Conservation (phyloP, 2,113 vertebrate species). For the Laterallus jamaicensis region DNA sequence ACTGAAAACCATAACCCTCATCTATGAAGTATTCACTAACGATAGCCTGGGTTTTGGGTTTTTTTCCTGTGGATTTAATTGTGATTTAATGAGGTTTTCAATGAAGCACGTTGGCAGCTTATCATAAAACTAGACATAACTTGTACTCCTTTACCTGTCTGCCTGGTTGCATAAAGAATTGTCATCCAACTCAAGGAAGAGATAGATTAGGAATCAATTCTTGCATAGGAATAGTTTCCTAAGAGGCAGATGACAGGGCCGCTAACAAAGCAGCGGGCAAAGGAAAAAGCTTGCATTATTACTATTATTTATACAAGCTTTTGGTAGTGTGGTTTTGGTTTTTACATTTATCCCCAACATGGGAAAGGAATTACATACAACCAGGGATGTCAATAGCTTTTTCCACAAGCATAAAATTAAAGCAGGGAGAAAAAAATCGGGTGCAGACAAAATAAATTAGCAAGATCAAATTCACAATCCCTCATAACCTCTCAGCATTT, state of each 20-base stretch:
- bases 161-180: not conserved
- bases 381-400: not conserved
- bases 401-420: not conserved
- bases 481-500: constrained; percentile 19
- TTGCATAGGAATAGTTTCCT: not conserved
- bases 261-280: not conserved
- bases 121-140: constrained; percentile 1
- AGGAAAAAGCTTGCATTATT: not conserved
- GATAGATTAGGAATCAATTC: not conserved
- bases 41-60: not conserved
- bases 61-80: not conserved
- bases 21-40: not conserved
- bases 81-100: constrained; percentile 42
- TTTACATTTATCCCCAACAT: not conserved
- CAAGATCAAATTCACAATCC: not conserved
- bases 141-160: not conserved
- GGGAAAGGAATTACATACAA: not conserved
- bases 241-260: not conserved
- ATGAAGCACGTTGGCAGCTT: not conserved
- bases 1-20: not conserved
- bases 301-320: not conserved
- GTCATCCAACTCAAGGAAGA: not conserved
- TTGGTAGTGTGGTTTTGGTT: not conserved
- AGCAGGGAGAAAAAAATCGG: not conserved
- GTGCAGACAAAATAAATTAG: constrained; percentile 29